Conservation (phyloP, 1,140 invertebrate species). For the Bombus confusus region DNA sequence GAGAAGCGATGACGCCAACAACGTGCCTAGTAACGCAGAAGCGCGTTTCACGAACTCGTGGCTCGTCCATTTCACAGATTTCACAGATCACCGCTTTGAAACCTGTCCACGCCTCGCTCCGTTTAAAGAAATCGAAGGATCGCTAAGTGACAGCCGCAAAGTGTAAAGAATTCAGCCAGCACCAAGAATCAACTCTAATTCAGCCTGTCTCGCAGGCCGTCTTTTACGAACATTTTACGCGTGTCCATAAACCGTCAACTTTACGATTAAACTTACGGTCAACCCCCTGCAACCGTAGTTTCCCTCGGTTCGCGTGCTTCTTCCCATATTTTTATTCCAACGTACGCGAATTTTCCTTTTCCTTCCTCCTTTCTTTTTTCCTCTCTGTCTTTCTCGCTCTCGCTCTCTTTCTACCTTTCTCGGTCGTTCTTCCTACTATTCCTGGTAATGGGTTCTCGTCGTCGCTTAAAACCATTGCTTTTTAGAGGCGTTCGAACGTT, state of each 20-base stretch:
- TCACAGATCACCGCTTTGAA: not conserved
- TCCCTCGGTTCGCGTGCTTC: not conserved
- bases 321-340: slow-evolving; percentile 35
- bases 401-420: too few species aligned
- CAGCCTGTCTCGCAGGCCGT: not conserved
- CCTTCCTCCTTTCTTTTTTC: not conserved
- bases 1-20: not conserved
- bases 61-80: not conserved
- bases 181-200: slow-evolving; percentile 42
- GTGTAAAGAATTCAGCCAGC: slow-evolving; percentile 1
- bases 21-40: not conserved
- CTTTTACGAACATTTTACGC: slow-evolving; percentile 43
- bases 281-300: not conserved
- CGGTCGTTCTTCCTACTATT: slow-evolving; percentile 17
- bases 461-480: slow-evolving; percentile 2
- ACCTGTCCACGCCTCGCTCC: not conserved
- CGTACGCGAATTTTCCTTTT: slow-evolving; percentile 10
- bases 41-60: too few species aligned
- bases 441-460: slow-evolving; percentile 3
- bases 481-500: slow-evolving; percentile 27
- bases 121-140: not conserved
- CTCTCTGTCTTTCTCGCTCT: too few species aligned
- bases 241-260: slow-evolving; percentile 36
- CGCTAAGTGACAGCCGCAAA: not conserved
- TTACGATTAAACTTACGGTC: slow-evolving; percentile 46